Conservation (phyloP, 2,888 invertebrate genomes). For the Dastarcus helophoroides region DNA sequence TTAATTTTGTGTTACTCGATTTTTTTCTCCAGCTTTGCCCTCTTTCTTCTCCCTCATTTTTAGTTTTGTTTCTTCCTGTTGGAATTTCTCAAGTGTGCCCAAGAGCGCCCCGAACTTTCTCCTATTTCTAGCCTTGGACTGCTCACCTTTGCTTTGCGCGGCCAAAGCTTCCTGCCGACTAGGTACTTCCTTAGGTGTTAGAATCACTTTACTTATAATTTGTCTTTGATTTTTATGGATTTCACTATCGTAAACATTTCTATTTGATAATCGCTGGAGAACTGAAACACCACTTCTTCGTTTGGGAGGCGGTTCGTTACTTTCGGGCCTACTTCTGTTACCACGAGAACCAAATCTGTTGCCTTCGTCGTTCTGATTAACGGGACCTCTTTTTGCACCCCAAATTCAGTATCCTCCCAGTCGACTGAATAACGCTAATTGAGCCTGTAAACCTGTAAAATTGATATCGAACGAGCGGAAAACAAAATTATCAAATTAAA, state of each 20-base stretch:
- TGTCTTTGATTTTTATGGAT: constrained; percentile 44
- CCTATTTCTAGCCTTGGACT: constrained; percentile 71
- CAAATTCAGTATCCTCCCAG: no score
- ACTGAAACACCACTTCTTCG: constrained; percentile 30
- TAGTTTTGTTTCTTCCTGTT: constrained; percentile 82
- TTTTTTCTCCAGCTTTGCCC: constrained; percentile 80
- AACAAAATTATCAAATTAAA: constrained; percentile 83
- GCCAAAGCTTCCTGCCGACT: constrained; percentile 70
- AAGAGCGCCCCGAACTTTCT: constrained; percentile 93
- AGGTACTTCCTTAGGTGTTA: constrained; percentile 67
- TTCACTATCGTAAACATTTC: constrained; percentile 39
- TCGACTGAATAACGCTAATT: no score
- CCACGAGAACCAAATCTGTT: no score
- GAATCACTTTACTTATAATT: constrained; percentile 69
- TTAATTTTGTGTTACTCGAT: constrained; percentile 82
- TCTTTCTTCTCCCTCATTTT: constrained; percentile 75
- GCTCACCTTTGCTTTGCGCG: constrained; percentile 70
- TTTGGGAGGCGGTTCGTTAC: constrained; percentile 30
- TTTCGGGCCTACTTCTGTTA: no score
- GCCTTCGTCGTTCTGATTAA: constrained; percentile 16
- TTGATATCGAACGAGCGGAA: constrained; percentile 80
- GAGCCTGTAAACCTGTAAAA: no score
- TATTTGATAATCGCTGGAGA: constrained; percentile 36
- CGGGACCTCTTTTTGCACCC: constrained; percentile 20
- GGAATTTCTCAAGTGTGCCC: constrained; percentile 91